Base-by-base conservation (phyloP, 92 coral and sea anemone species). In the Paragorgia papillata region DNA sequence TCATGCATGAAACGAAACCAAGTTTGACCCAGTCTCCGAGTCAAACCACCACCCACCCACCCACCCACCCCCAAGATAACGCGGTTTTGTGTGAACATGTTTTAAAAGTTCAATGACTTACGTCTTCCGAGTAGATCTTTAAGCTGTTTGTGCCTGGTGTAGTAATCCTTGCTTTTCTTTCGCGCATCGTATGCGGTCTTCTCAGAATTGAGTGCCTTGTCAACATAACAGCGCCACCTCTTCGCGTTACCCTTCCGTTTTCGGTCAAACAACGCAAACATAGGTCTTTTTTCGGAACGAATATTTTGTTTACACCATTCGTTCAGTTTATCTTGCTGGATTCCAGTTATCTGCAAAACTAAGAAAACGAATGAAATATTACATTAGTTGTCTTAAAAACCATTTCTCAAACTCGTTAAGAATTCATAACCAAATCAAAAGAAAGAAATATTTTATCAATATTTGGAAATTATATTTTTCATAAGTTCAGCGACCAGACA, bases 341-440 rank as follows among this genome's bases (percentile, higher is more conserved):
- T 10, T 10, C 78, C 78, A 51, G 78, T 71, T 18, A 71, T 71
- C 12, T 30, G 62, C 50, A 71, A 71, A 28, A 43, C 78, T 71
- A 55, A 33, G 24, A 31, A 2, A 21, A 28, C 1, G 25, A 49
- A 68, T 15, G 30, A 39, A n/a, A 18, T 7, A n/a, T 18, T 10
- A 5, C 34, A 21, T 22, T 58, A 26, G 7, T 20, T 30, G 34
- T n/a, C 7, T 26, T 20, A 10, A 37, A 37, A 37, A 37, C 4
- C 43, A 37, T 37, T 37, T 37, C 43, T 37, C 10, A 37, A 4
- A 10, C n/a, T n/a, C n/a, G n/a, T n/a, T n/a, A n/a, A n/a, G n/a
- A n/a, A n/a, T n/a, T n/a, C n/a, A n/a, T n/a, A n/a, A n/a, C n/a
- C n/a, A n/a, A n/a, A n/a, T n/a, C n/a, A n/a, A n/a, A n/a, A n/a